phyloP scores from a whole-genome alignment of 2,113 vertebrate genomes.

The Camelus dromedarius region DNA sequence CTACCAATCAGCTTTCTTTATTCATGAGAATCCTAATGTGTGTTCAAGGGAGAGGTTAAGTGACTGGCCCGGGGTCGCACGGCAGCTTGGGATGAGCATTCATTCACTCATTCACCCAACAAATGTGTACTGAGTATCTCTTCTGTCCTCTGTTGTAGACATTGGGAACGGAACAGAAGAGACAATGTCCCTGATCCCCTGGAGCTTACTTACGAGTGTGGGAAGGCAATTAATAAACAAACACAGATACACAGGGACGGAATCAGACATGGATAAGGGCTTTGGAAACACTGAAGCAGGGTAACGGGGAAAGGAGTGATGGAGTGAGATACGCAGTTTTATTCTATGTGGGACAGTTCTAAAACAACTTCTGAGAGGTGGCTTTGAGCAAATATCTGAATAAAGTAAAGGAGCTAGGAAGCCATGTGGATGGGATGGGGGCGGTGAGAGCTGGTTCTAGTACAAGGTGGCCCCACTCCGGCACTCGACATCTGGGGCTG shows the following conservation, averaged over 20 bases:
- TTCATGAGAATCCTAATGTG: background rate
- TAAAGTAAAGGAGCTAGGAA: background rate
- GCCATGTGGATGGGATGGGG: background rate
- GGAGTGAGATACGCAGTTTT: background rate
- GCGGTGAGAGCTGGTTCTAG: background rate
- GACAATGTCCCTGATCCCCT: background rate
- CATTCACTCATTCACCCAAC: background rate
- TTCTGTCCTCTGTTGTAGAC: background rate
- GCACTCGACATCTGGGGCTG: background rate
- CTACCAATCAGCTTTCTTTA: background rate
- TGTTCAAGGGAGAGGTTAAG: background rate
- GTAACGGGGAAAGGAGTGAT: background rate
- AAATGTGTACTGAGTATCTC: background rate
- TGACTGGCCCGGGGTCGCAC: background rate
- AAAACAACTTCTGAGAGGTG: background rate
- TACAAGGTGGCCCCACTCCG: background rate
- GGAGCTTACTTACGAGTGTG: background rate
- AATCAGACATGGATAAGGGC: background rate
- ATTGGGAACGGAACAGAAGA: background rate
- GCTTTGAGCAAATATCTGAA: background rate
- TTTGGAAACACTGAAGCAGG: background rate
- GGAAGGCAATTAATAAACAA: background rate
- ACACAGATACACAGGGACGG: background rate
- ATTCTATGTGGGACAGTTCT: background rate
- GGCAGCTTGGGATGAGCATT: background rate